Evolutionary conservation across 2,888 invertebrate species (phyloP).

Genomic region (Gastracanthus pulcherrimus): DNA sequence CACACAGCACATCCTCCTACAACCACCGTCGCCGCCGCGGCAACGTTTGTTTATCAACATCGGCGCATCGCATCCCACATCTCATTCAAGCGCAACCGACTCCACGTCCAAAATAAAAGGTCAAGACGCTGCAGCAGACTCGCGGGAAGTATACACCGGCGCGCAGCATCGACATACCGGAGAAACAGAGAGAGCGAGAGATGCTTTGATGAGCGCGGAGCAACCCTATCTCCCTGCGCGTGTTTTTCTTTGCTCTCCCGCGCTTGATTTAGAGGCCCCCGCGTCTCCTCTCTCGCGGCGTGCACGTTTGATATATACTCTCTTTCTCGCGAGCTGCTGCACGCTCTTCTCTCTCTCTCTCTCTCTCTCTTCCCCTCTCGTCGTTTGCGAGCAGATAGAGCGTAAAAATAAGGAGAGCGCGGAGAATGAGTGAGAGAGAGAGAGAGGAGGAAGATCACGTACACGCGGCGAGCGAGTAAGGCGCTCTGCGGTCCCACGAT

Average conservation of each 20-base stretch:
- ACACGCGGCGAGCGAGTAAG: neutral
- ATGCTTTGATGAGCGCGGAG: constrained; percentile 34
- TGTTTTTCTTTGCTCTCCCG: neutral
- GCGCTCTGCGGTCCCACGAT: constrained; percentile 61
- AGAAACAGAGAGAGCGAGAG: neutral
- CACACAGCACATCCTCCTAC: neutral
- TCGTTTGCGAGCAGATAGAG: no score
- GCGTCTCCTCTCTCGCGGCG: no score
- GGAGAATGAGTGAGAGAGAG: constrained; percentile 2
- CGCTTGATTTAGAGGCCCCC: constrained; percentile 48
- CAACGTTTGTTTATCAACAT: constrained; percentile 35
- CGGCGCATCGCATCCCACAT: constrained; percentile 39
- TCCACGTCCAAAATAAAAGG: neutral
- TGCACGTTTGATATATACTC: constrained; percentile 39
- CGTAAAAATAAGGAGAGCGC: no score
- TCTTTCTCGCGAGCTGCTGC: no score
- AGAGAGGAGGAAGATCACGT: constrained; percentile 34
- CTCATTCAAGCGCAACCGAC: neutral
- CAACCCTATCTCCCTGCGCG: neutral
- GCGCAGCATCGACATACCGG: neutral
- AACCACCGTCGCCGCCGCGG: neutral
- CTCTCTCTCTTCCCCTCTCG: neutral
- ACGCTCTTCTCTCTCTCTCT: neutral
- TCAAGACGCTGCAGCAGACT: neutral
- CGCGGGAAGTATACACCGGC: neutral